Percentiles rank a stretch among this genome's conserved stretches.
Conservation (phyloP, 2,888 invertebrate species). For the Odontothrips loti region DNA sequence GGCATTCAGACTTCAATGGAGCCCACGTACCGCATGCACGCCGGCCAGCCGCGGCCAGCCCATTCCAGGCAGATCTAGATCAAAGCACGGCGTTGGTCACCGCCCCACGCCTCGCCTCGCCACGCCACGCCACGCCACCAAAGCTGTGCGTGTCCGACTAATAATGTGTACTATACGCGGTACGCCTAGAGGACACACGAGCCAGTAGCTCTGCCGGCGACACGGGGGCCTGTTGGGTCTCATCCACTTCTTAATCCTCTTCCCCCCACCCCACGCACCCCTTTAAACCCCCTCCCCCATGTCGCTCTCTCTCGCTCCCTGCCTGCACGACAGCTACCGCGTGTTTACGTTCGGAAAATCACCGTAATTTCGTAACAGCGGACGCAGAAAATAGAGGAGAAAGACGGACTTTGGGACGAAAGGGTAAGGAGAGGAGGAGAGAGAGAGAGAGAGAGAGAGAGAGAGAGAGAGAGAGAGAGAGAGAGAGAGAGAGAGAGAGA, state of each 20-base stretch:
- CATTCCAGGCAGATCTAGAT: neutral
- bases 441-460: too few species aligned
- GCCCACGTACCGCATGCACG: neutral
- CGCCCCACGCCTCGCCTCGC: neutral
- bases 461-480: too few species aligned
- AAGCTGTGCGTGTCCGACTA: neutral
- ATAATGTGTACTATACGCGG: too few species aligned
- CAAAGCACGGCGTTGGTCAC: neutral
- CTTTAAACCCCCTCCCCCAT: neutral
- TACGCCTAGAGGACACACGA: too few species aligned
- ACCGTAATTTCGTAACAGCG: neutral
- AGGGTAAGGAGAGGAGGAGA: neutral
- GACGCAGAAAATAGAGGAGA: neutral
- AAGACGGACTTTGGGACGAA: neutral
- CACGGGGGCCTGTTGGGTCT: too few species aligned
- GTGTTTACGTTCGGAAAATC: constrained; percentile 23
- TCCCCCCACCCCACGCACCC: neutral
- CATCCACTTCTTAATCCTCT: neutral
- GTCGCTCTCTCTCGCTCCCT: neutral
- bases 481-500: too few species aligned
- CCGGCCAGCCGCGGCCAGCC: too few species aligned
- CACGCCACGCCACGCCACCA: neutral
- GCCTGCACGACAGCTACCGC: neutral
- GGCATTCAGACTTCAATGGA: neutral
- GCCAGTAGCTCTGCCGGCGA: neutral